phyloP scores from a whole-genome alignment of 1,140 invertebrate genomes.

The Holotrichia oblita region DNA sequence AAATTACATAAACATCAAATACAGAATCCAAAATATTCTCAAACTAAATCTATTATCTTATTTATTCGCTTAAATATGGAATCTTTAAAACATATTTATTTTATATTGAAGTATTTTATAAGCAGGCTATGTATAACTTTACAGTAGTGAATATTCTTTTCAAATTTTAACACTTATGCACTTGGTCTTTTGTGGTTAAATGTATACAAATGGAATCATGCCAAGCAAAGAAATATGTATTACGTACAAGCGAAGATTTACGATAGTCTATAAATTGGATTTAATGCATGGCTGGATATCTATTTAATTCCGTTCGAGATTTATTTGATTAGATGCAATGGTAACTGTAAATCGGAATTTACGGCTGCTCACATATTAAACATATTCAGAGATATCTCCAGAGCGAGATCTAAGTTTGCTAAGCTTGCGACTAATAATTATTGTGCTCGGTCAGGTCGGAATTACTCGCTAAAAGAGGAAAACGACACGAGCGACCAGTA shows the following conservation, averaged over 20 bases:
- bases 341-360: constrained; percentile 20
- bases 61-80: too few species aligned
- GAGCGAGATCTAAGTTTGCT: neutral
- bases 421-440: constrained; percentile 7
- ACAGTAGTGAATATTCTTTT: too few species aligned
- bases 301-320: constrained; percentile 16
- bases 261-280: constrained; percentile 8
- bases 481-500: neutral
- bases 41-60: too few species aligned
- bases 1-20: too few species aligned
- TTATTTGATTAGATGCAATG: constrained; percentile 17
- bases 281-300: constrained; percentile 20
- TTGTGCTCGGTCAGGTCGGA: constrained; percentile 3
- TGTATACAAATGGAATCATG: neutral
- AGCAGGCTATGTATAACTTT: too few species aligned
- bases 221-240: neutral
- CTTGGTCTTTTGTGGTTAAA: neutral
- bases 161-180: constrained; percentile 3
- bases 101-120: too few species aligned
- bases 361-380: constrained; percentile 15
- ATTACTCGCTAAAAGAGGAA: constrained; percentile 13
- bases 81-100: too few species aligned
- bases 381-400: neutral
- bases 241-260: neutral
- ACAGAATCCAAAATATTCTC: too few species aligned